Evolutionary conservation across 2,797 vertebrate genomes (phyloP), one percentile per base, ranked within the genome.

Genomic region (Sebastes alutus): DNA sequence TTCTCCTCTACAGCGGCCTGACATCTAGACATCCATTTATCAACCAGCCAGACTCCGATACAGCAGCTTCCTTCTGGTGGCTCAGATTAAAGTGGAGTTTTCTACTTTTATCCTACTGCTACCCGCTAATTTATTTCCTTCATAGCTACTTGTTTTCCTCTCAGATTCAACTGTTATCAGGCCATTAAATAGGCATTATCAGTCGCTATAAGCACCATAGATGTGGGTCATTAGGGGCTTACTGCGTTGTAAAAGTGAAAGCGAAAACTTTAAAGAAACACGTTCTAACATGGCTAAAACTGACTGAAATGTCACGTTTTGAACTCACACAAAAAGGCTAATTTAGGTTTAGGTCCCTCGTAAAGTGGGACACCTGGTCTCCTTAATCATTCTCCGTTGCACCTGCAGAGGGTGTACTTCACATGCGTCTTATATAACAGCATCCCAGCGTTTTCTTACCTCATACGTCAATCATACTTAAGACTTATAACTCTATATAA

Each of bases 11-110:
- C 68, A 60, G 33, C 69, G 29, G 68, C n/a, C 69, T 82, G 75
- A 81, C 78, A 68, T 75, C 69, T 13, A 70, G 7, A 73, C 64
- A 8, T 70, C 23, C 20, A 68, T 79, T 80, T 62, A 85, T 85
- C 70, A 86, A 14, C 20, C 58, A 56, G 12, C 22, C 69, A 77
- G 27, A 56, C 25, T 18, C 27, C 0, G 42, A 32, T 20, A 54
- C 33, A 65, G 52, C 69, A 77, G 76, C 55, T 73, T 73, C 38
- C 7, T 60, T 33, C n/a, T 13, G 5, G 4, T 29, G 35, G 30
- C 52, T 80, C 54, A 30, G 75, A 72, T 25, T 80, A 5, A 74
- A 74, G 67, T 61, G 12, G 38, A 78, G 42, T 76, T 20, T 32
- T 62, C 58, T 23, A 18, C 76, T 25, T 85, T 75, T 27, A 60